Evolutionary conservation across 1,140 invertebrate genomes (phyloP).

Genomic region (Amphibalanus amphitrite): DNA sequence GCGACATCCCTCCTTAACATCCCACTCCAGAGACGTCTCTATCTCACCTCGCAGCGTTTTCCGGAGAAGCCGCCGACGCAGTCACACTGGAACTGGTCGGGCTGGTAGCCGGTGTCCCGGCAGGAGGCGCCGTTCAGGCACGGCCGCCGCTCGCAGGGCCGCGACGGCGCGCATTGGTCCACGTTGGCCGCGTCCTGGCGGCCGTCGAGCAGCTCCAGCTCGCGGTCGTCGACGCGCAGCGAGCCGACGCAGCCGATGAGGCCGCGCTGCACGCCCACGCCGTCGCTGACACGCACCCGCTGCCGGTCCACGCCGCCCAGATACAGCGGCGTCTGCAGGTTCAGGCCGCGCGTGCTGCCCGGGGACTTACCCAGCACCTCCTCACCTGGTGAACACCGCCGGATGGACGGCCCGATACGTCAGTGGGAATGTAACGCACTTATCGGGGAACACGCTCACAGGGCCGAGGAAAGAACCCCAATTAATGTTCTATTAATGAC

Average conservation of each 20-base stretch:
- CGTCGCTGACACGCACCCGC: constrained; percentile 45
- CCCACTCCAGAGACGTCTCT: no score
- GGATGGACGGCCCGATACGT: not conserved
- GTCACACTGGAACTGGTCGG: constrained; percentile 13
- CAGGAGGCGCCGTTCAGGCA: constrained; percentile 65
- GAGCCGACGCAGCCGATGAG: constrained; percentile 75
- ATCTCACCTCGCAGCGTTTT: no score
- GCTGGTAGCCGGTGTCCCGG: constrained; percentile 14
- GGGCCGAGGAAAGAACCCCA: no score
- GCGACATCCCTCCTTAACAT: no score
- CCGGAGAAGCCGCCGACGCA: constrained; percentile 9
- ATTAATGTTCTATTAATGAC: no score
- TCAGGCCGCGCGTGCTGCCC: constrained; percentile 39
- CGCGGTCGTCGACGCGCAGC: constrained; percentile 30
- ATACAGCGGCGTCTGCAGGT: constrained; percentile 59
- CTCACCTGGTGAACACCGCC: not conserved
- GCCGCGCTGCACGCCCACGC: constrained; percentile 46
- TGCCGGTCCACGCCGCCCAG: constrained; percentile 67
- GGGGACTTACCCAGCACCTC: constrained; percentile 34
- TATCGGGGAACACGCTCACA: no score
- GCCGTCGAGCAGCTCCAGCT: constrained; percentile 26
- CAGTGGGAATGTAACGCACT: no score
- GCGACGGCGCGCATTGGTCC: constrained; percentile 42
- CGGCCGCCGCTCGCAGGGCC: constrained; percentile 39
- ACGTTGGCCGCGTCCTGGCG: constrained; percentile 48